Evolutionary conservation across 2,888 invertebrate genomes (phyloP), one percentile per base, ranked within the genome.

Genomic region (Tholera decimalis): DNA sequence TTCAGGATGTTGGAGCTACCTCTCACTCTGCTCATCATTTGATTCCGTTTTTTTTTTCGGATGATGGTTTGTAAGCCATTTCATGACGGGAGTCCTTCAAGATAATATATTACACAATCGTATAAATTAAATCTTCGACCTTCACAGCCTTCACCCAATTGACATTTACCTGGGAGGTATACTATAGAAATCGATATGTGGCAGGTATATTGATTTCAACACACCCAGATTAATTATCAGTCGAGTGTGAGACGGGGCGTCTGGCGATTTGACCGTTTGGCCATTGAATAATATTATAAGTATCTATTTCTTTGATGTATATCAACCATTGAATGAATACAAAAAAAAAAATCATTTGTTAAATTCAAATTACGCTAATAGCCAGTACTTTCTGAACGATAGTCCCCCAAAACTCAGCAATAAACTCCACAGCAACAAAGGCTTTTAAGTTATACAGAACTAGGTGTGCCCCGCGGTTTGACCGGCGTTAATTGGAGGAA

Each of bases 171-270:
- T 53, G 56, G n/a, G n/a, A n/a, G n/a, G n/a, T n/a, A 60, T 28
- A 57, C n/a, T 65, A 63, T 43, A 57, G 56, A 67, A 73, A 57
- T 57, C 47, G 47, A 73, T 73, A 73, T 9, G n/a, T 39, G 28
- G 30, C 47, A 24, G 28, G 30, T 51, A 24, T 53, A 67, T 39
- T 41, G 44, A 55, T 51, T 65, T 65, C 73, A 41, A 67, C 44
- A 57, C 50, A n/a, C 49, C 46, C 4, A 37, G 53, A 35, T 62
- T 41, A 33, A 46, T 68, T 39, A 41, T 44, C 20, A 57, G 39
- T 59, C 57, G 50, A 55, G 22, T 68, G 49, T 62, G 50, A 26
- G 30, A 6, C 11, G 35, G 28, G 51, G 41, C 13, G 53, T n/a
- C n/a, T n/a, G n/a, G 53, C 43, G 20, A 47, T 9, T 6, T n/a